Base-by-base conservation (phyloP, 37 sponge, comb jelly and placozoan species). In the Trichoplax adhaerens region DNA sequence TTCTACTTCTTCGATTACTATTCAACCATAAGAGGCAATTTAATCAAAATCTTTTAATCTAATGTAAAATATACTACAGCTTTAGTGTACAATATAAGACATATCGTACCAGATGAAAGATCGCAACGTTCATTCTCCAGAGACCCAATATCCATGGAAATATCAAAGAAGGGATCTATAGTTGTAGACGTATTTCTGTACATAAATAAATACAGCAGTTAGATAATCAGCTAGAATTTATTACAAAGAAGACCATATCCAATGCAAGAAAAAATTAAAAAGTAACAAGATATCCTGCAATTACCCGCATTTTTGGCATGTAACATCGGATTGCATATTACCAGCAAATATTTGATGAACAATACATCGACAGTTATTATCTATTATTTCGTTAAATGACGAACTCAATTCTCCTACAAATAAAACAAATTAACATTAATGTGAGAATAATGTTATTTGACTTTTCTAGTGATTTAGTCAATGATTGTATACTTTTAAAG, bases 111-210 rank as follows among this genome's bases (percentile, higher is more conserved):
- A 29, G 29, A 29, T 29, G 29, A 29, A 29, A 29, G 29, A 29
- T 29, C 29, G 29, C 29, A 29, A 29, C 29, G 29, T 29, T 29
- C 29, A 29, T 29, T 29, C 29, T 52, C 76, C 57, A 67, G 58
- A 61, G 88, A 75, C 1, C 85, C 85, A 58, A 96, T 77, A 70
- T 96, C 99, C n/a, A 96, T 79, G 10, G 99, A 96, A 49, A 96
- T 88, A 65, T 96, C 99, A 77, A 92, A 69, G 74, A 91, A 91
- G 49, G 93, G 93, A 47, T 96, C 99, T 0, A 96, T 83, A 48
- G 93, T 96, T 0, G 93, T 88, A 2, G 93, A 91, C 56, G 86
- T 81, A 64, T 77, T 58, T 62, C 83, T 90, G 63, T 54, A 75
- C 7, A 67, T n/a, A 67, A 67, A 67, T 8, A 67, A 67, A 67